These are phyloP conservation scores for Empidonax traillii DNA, from an alignment of 2,113 vertebrate species.

Conservation along the genomic window DNA sequence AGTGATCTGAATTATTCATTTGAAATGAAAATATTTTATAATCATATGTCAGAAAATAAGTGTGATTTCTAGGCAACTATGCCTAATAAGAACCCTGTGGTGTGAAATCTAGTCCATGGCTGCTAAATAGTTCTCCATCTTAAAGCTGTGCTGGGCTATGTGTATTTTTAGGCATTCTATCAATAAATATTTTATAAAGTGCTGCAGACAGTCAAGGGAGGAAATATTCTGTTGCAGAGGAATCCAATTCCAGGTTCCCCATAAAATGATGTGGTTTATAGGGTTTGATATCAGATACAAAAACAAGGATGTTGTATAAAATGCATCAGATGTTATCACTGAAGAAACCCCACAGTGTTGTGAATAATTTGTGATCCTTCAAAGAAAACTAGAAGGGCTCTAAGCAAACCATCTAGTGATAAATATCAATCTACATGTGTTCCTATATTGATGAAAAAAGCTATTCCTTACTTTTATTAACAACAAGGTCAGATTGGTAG, in stretches of 20 bases:
- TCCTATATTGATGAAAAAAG: conserved; percentile 19
- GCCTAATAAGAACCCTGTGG: conserved; percentile 44
- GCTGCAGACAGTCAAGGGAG: conserved; percentile 12
- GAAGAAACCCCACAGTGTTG: neutral
- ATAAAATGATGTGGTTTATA: conserved; percentile 39
- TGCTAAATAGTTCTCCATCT: conserved; percentile 51
- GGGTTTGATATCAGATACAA: conserved; percentile 39
- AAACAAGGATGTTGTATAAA: conserved; percentile 49
- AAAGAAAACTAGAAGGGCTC: conserved; percentile 10
- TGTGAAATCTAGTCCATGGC: conserved; percentile 32
- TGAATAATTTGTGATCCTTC: conserved; percentile 52
- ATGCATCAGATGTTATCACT: conserved; percentile 34
- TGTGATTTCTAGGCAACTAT: conserved; percentile 50
- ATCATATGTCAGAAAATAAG: conserved; percentile 45
- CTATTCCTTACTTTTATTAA: conserved; percentile 34
- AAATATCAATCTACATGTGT: conserved; percentile 18
- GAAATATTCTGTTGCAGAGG: conserved; percentile 46
- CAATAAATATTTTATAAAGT: conserved; percentile 68
- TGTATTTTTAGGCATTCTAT: conserved; percentile 62
- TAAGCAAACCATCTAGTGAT: neutral
- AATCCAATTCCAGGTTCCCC: conserved; percentile 44
- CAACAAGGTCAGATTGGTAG: conserved; percentile 8
- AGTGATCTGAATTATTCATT: conserved; percentile 64
- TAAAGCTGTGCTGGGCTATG: conserved; percentile 25
- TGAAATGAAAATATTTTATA: conserved; percentile 65